phyloP scores from a whole-genome alignment of 2,113 vertebrate genomes.

The Chrysemys picta region DNA sequence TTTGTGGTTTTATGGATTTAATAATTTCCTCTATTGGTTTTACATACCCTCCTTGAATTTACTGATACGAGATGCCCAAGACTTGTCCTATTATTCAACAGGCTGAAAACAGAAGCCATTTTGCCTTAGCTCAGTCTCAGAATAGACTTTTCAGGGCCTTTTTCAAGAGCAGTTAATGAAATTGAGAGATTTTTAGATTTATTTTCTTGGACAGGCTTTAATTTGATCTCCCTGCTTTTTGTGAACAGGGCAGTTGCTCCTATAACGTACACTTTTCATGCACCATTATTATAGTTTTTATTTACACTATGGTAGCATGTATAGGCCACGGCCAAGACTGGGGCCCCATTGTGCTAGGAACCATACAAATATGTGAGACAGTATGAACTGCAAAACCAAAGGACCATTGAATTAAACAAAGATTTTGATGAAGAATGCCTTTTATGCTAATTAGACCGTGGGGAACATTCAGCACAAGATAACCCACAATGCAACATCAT shows the following conservation, averaged over 20 bases:
- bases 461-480: neutral
- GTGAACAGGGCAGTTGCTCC: constrained; percentile 3
- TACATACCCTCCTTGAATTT: neutral
- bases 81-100: neutral
- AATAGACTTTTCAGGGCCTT: neutral
- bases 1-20: too few species aligned
- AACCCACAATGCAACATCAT: too few species aligned
- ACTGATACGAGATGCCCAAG: constrained; percentile 11
- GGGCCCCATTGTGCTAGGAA: neutral
- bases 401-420: neutral
- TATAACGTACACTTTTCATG: neutral
- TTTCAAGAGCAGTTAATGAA: constrained; percentile 5
- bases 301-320: neutral
- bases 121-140: constrained; percentile 21
- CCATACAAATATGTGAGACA: neutral
- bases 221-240: constrained; percentile 24
- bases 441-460: neutral
- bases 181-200: constrained; percentile 1
- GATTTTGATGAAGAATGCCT: neutral
- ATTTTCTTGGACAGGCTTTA: neutral
- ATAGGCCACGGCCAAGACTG: neutral
- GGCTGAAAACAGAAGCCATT: neutral
- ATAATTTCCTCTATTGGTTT: neutral
- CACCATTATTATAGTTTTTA: neutral
- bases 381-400: neutral